phyloP scores from a whole-genome alignment of 1,140 invertebrate genomes.

The Phthorimaea operculella region DNA sequence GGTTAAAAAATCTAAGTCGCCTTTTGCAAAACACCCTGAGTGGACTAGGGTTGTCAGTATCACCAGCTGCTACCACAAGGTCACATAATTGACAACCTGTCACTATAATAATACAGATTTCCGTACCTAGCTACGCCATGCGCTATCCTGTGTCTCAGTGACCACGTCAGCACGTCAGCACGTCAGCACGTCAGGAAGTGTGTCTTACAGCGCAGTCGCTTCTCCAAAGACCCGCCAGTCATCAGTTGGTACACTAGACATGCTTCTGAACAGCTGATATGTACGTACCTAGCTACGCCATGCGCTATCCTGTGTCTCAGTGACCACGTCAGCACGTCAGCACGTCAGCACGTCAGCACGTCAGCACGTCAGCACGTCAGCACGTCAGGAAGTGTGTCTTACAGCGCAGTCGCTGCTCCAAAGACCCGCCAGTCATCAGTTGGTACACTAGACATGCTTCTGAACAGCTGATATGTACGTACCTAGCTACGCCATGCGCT shows the following conservation, averaged over 20 bases:
- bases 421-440: slow-evolving; percentile 91
- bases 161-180: slow-evolving; percentile 83
- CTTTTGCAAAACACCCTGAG: too few species aligned
- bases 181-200: slow-evolving; percentile 70
- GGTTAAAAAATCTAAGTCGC: too few species aligned
- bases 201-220: slow-evolving; percentile 76
- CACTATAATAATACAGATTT: too few species aligned
- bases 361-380: too few species aligned
- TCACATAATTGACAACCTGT: too few species aligned
- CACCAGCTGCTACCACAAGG: too few species aligned
- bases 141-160: slow-evolving; percentile 81
- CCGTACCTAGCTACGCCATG: slow-evolving; percentile 79
- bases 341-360: slow-evolving; percentile 75
- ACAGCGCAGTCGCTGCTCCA: slow-evolving; percentile 85
- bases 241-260: slow-evolving; percentile 96
- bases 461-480: slow-evolving; percentile 31
- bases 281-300: slow-evolving; percentile 76
- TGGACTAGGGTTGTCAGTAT: too few species aligned
- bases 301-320: slow-evolving; percentile 83
- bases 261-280: slow-evolving; percentile 45
- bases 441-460: slow-evolving; percentile 93
- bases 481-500: slow-evolving; percentile 82
- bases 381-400: slow-evolving; percentile 71
- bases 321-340: slow-evolving; percentile 80
- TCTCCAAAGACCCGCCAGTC: slow-evolving; percentile 92